Evolutionary conservation across 2,113 vertebrate species (phyloP).

Genomic region (Tichodroma muraria): DNA sequence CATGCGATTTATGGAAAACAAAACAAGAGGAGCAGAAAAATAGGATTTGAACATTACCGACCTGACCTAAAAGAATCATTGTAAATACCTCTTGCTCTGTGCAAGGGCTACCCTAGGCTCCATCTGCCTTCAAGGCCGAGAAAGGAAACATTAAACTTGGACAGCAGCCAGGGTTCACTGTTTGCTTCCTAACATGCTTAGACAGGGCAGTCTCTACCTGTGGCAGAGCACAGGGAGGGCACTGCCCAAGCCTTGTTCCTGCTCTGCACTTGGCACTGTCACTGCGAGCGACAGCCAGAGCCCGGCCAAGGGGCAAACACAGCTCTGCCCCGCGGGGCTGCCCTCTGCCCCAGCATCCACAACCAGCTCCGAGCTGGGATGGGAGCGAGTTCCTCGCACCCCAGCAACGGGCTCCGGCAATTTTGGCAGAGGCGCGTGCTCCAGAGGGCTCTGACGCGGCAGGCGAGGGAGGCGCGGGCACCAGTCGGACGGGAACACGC

Average conservation of each 20-base stretch:
- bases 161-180: neutral
- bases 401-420: neutral
- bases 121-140: constrained; percentile 47
- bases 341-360: neutral
- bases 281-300: rapidly evolving
- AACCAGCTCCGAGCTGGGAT: rapidly evolving
- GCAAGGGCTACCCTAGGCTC: constrained; percentile 29
- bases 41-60: neutral
- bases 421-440: neutral
- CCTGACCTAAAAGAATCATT: neutral
- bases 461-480: neutral
- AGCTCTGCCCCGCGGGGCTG: neutral
- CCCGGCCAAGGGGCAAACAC: neutral
- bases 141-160: constrained; percentile 48
- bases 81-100: neutral
- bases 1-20: constrained; percentile 4
- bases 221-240: neutral
- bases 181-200: neutral
- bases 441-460: neutral
- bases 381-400: rapidly evolving
- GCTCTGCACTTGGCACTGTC: neutral
- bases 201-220: neutral
- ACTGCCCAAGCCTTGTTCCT: neutral
- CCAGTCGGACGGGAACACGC: neutral
- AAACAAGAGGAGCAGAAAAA: constrained; percentile 21